phyloP scores from a whole-genome alignment of 2,797 vertebrate genomes.

The Molossus alvarezi region DNA sequence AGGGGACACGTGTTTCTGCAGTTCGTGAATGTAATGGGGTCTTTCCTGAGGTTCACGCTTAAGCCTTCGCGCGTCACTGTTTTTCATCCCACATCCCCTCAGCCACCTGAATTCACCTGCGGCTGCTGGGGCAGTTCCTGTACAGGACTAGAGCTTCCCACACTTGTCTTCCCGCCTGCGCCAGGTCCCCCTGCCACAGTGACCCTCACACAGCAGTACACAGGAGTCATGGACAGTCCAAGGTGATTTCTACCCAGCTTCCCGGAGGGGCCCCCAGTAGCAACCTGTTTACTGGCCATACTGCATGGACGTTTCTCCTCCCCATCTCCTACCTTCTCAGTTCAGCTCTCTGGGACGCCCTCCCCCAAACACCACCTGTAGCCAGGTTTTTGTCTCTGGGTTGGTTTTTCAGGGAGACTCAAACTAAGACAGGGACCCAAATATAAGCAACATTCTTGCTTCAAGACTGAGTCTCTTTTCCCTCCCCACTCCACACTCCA shows the following conservation, averaged over 20 bases:
- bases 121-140: background rate
- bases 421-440: background rate
- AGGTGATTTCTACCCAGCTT: background rate
- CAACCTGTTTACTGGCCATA: background rate
- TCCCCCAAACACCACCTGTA: background rate
- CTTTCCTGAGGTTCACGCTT: background rate
- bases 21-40: rapidly evolving
- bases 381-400: background rate
- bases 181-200: background rate
- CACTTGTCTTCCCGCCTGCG: background rate
- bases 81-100: background rate
- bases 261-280: background rate
- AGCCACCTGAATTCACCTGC: background rate
- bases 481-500: background rate
- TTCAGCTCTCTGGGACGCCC: background rate
- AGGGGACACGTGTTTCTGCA: background rate
- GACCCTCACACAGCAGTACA: background rate
- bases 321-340: background rate
- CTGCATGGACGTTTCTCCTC: background rate
- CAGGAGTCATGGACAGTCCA: background rate
- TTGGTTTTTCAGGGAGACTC: rapidly evolving
- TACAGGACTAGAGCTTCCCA: too few species aligned
- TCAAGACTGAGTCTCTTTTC: background rate
- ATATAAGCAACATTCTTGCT: background rate
- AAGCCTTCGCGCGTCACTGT: background rate